phyloP scores from a whole-genome alignment of 2,797 vertebrate species.

The Cryptoprocta ferox region DNA sequence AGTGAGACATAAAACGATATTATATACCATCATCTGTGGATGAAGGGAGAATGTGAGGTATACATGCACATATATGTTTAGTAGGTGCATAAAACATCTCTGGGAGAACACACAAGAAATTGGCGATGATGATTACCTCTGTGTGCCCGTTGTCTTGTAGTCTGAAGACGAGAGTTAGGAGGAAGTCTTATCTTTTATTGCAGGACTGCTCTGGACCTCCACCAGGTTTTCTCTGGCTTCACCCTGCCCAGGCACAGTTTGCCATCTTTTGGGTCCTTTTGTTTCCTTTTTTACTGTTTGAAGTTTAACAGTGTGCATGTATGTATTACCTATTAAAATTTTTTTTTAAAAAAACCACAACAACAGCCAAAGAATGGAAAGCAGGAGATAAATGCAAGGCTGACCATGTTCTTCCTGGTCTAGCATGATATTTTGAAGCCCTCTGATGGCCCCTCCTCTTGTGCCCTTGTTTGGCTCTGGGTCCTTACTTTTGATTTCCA shows the following conservation, averaged over 20 bases:
- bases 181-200: not conserved
- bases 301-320: not conserved
- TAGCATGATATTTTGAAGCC: not conserved
- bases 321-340: not conserved
- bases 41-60: not conserved
- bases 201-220: not conserved
- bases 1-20: not conserved
- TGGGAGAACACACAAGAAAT: not conserved
- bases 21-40: not conserved
- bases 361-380: not conserved
- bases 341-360: not conserved
- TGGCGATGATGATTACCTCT: not conserved
- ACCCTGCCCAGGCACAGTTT: not conserved
- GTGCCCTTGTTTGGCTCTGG: not conserved
- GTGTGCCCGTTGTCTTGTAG: not conserved
- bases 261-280: not conserved
- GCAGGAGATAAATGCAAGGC: not conserved
- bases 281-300: not conserved
- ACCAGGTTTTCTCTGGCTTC: not conserved
- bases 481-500: not conserved
- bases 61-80: not conserved
- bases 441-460: not conserved
- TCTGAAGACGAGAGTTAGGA: not conserved
- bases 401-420: not conserved
- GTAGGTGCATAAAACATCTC: not conserved